These are phyloP conservation scores for Campylomormyrus tamandua DNA, from an alignment of 2,113 vertebrate species.

Conservation along the genomic window DNA sequence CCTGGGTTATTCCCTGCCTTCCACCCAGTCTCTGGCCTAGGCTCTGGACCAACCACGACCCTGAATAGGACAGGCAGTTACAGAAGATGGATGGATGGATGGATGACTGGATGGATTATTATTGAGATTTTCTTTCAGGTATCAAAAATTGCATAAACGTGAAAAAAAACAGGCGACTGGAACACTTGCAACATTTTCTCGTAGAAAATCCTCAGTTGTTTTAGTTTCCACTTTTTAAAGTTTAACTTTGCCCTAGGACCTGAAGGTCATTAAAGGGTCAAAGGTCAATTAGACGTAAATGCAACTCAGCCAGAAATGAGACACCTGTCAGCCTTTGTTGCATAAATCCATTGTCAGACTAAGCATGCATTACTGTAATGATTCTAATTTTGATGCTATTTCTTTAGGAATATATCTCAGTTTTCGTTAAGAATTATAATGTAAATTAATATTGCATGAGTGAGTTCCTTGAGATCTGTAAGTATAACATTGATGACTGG, in stretches of 20 bases:
- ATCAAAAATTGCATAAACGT: neutral
- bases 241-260: neutral
- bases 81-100: neutral
- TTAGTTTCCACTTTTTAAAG: neutral
- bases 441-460: neutral
- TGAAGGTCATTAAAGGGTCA: slow-evolving; percentile 2
- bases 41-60: neutral
- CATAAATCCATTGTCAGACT: neutral
- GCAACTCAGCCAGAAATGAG: neutral
- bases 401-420: neutral
- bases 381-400: neutral
- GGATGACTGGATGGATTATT: neutral
- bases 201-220: neutral
- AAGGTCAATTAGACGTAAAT: slow-evolving; percentile 1
- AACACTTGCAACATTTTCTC: neutral
- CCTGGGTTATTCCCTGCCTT: neutral
- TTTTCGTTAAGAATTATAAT: neutral
- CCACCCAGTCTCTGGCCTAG: neutral
- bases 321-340: neutral
- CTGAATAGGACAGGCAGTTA: neutral
- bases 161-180: neutral
- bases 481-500: neutral
- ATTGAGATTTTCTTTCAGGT: neutral
- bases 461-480: neutral
- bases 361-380: neutral